Conservation (phyloP, 2,113 vertebrate genomes). For the Syngnathus scovelli region DNA sequence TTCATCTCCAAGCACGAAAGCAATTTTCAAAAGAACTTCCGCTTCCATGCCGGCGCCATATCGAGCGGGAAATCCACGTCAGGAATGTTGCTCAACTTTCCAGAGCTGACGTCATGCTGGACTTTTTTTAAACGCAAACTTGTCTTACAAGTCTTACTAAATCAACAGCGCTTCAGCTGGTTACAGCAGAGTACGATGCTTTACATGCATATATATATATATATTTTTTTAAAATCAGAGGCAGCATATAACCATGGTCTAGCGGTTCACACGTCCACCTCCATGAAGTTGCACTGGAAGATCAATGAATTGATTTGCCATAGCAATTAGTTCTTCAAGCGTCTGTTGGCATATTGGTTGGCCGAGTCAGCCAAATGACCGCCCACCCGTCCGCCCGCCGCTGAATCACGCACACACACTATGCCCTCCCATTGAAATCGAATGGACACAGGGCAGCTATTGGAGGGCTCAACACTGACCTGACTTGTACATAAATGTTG, state of each 20-base stretch:
- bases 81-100: neutral
- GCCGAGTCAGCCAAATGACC: too few species aligned
- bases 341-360: too few species aligned
- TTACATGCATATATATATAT: too few species aligned
- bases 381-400: neutral
- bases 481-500: slow-evolving; percentile 15
- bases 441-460: slow-evolving; percentile 24
- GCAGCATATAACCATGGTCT: too few species aligned
- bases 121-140: neutral
- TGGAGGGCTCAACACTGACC: slow-evolving; percentile 16
- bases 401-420: slow-evolving; percentile 51
- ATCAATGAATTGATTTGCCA: too few species aligned
- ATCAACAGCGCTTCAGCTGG: neutral
- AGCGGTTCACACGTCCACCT: too few species aligned
- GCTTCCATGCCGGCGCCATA: neutral
- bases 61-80: neutral
- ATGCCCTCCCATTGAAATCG: neutral
- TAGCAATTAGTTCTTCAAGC: too few species aligned
- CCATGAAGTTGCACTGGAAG: too few species aligned
- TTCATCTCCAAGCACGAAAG: too few species aligned
- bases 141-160: neutral
- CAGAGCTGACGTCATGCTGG: neutral
- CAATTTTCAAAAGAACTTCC: neutral
- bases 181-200: neutral
- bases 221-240: too few species aligned